Conservation (phyloP, 2,888 invertebrate genomes). For the Melanchra persicariae region DNA sequence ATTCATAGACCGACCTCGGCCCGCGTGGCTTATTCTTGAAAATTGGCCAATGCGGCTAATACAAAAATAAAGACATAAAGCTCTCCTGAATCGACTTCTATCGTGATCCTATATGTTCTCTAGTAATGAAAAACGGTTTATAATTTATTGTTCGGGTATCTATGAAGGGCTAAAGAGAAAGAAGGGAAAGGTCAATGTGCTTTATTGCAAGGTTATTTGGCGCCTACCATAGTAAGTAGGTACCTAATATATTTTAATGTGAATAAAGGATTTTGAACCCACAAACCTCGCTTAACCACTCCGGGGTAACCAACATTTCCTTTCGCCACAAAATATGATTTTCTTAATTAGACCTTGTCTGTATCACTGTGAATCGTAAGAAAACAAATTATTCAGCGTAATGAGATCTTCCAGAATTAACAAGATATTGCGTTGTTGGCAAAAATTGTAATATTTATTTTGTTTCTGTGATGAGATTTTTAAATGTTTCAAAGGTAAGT, state of each 20-base stretch:
- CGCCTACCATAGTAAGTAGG: background rate
- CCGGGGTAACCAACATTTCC: conserved; percentile 16
- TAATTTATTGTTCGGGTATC: no score
- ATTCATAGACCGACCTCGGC: no score
- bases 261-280: conserved; percentile 11
- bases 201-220: no score
- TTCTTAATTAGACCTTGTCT: conserved; percentile 49
- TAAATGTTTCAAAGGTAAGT: conserved; percentile 26
- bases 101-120: no score
- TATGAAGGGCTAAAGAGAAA: no score
- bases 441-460: conserved; percentile 31
- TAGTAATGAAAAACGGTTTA: no score
- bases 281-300: background rate
- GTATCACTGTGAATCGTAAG: conserved; percentile 47
- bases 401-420: conserved; percentile 51
- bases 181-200: no score
- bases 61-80: no score
- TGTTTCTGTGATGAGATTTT: conserved; percentile 17
- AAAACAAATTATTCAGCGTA: conserved; percentile 50
- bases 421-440: conserved; percentile 19
- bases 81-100: no score
- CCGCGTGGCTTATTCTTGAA: no score
- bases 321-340: conserved; percentile 46
- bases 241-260: background rate
- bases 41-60: no score